These are phyloP conservation scores for Strigamia maritima DNA, from an alignment of 2,888 invertebrate species.

Conservation along the genomic window DNA sequence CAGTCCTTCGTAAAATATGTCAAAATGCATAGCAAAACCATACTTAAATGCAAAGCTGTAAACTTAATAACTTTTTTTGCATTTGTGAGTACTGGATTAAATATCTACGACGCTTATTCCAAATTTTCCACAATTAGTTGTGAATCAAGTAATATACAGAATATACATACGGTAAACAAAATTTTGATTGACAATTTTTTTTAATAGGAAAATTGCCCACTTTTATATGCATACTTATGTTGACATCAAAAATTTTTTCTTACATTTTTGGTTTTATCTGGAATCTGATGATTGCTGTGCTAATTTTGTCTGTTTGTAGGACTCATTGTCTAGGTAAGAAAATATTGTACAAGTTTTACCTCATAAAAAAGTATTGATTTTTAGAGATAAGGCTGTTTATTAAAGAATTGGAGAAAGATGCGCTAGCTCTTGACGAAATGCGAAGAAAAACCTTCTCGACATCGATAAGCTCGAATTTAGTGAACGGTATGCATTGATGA, in stretches of 20 bases:
- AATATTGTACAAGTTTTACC: conserved; percentile 18
- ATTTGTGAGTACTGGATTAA: neutral
- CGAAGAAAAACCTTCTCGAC: neutral
- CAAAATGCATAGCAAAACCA: conserved; percentile 20
- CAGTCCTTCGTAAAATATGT: conserved; percentile 41
- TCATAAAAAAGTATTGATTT: conserved; percentile 32
- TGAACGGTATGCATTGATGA: neutral
- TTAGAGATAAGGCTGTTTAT: conserved; percentile 39
- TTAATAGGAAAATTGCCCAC: neutral
- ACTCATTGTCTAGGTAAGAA: conserved; percentile 54
- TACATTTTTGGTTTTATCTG: conserved; percentile 47
- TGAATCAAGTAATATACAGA: neutral
- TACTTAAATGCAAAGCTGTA: conserved; percentile 8
- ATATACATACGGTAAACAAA: too few relatives aligned
- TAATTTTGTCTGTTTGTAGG: conserved; percentile 53
- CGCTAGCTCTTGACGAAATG: neutral
- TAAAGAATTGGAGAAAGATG: conserved; percentile 5
- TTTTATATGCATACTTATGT: neutral
- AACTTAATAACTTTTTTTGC: neutral
- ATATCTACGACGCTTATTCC: neutral
- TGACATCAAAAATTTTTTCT: neutral
- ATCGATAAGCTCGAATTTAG: neutral
- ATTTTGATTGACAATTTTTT: neutral
- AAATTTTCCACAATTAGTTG: neutral
- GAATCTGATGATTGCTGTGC: conserved; percentile 52